Conservation (phyloP, 2,797 vertebrate genomes). For the Microctenopoma stevenorrisi region DNA sequence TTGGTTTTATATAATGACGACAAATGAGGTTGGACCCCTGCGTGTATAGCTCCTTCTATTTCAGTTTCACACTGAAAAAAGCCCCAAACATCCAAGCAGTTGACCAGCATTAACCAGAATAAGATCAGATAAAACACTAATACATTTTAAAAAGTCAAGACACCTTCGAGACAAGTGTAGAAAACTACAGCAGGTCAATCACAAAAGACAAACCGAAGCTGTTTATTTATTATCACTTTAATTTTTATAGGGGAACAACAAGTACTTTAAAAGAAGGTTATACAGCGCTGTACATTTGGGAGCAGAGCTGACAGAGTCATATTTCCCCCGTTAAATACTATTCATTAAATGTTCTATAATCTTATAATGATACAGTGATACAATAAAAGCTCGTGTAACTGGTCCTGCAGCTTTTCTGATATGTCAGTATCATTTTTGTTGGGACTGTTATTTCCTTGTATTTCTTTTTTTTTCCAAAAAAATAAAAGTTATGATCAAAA, state of each 20-base stretch:
- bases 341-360: constrained; percentile 86
- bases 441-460: constrained; percentile 74
- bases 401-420: constrained; percentile 89
- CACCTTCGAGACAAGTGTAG: not conserved
- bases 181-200: constrained; percentile 3
- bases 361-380: constrained; percentile 86
- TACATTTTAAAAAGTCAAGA: not conserved
- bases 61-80: not conserved
- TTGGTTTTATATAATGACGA: too few species aligned
- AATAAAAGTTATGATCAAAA: constrained; percentile 78
- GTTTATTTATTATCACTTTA: constrained; percentile 72
- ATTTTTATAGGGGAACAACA: constrained; percentile 79
- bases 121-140: not conserved
- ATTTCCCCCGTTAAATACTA: constrained; percentile 90
- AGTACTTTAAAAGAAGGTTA: constrained; percentile 84
- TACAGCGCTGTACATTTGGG: constrained; percentile 81
- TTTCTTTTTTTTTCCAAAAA: constrained; percentile 72
- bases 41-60: too few species aligned
- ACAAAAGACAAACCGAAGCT: constrained; percentile 48
- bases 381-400: constrained; percentile 88
- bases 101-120: too few species aligned
- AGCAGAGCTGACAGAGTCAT: constrained; percentile 87
- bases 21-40: too few species aligned
- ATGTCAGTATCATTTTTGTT: constrained; percentile 77
- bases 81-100: too few species aligned